Evolutionary conservation across 1,140 invertebrate genomes (phyloP).

Genomic region (Tetranychus cinnabarinus): DNA sequence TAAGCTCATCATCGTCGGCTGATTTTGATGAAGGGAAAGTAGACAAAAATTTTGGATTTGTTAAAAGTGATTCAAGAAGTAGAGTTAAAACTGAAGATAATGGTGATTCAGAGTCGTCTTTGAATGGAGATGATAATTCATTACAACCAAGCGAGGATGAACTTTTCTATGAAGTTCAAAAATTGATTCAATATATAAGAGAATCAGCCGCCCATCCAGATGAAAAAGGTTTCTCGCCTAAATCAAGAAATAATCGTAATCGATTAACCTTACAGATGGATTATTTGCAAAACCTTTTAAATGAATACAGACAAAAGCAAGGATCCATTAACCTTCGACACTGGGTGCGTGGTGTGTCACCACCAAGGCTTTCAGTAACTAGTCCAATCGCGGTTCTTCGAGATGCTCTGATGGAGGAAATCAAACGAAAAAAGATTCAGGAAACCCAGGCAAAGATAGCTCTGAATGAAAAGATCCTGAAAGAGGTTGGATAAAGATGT

Average conservation of each 20-base stretch:
- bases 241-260: neutral
- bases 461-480: neutral
- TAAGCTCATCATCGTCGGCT: no score
- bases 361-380: neutral
- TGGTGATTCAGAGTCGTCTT: no score
- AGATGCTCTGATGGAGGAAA: neutral
- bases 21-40: neutral
- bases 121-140: no score
- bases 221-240: neutral
- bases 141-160: neutral
- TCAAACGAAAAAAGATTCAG: neutral
- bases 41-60: neutral
- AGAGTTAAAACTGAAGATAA: no score
- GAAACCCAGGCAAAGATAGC: neutral
- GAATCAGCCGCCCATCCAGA: neutral
- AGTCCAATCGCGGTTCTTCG: neutral
- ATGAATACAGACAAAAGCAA: neutral
- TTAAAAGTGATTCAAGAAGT: neutral
- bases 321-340: neutral
- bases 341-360: neutral
- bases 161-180: neutral
- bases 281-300: neutral
- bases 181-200: neutral
- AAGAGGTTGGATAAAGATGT: neutral
- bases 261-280: neutral